Base-by-base conservation (phyloP, 2,113 vertebrate genomes). In the Albula glossodonta region DNA sequence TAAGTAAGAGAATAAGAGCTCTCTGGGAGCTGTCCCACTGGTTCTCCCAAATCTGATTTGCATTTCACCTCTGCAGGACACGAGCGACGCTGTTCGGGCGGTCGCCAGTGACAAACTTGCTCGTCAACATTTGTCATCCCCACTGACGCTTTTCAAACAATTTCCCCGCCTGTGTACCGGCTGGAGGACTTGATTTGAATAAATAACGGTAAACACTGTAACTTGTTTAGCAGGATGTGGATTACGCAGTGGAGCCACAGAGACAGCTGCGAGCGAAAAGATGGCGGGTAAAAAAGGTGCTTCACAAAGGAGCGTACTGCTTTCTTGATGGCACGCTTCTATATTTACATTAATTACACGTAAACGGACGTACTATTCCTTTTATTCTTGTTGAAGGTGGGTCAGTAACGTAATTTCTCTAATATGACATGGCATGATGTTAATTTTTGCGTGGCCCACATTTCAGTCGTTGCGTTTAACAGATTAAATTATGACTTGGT, bases 211-310 rank as follows among this genome's bases (percentile, higher is more conserved):
- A 78, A 80, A 80, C 86, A 83, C 78, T 87, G 84, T 19, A 60
- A 85, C 85, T 81, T 89, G 90, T 86, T 92, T 87, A 91, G 87
- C 86, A 85, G 85, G 83, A 90, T 63, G 83, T 77, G 86, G 88
- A 89, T 90, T 89, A 90, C 87, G 87, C 83, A 85, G 78, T 87
- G 86, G 90, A 90, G 90, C 90, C 92, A 88, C 74, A 86, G 86
- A 79, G 50, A 78, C 53, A 74, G 31, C 70, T 77, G 78, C 74
- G 86, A 82, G 87, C 86, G 81, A 49, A 81, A 86, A 83, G 85
- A 84, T 78, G 84, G 13, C 2, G 60, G 78, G 89, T 78, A 79
- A 19, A 70, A 70, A 52, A 86, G 86, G 25, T 79, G 2, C 19
- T 79, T 50, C 8, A 17, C 78, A 50, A 48, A 79, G 12, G 48